Evolutionary conservation across 1,140 invertebrate species (phyloP).

Genomic region (Augochlora pura): DNA sequence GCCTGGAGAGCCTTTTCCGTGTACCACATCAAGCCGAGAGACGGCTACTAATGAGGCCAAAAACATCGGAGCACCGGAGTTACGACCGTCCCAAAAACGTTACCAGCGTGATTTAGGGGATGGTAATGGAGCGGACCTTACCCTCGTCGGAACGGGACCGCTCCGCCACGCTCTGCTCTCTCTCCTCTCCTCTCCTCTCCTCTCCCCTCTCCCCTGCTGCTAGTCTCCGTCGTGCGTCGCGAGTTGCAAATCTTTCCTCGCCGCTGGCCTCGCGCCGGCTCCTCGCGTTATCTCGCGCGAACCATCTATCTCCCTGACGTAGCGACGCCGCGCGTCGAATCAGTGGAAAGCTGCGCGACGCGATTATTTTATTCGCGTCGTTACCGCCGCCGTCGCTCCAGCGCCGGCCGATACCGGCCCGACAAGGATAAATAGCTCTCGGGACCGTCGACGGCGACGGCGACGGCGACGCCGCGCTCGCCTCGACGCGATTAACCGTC

Average conservation of each 20-base stretch:
- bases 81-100: conserved; percentile 77
- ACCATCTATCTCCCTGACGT: no score
- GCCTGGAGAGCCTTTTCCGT: conserved; percentile 59
- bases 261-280: neutral
- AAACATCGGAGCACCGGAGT: conserved; percentile 72
- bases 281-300: neutral
- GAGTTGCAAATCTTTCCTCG: neutral
- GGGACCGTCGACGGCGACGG: neutral
- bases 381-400: neutral
- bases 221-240: no score
- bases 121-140: conserved; percentile 74
- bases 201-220: no score
- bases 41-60: conserved; percentile 78
- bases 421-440: neutral
- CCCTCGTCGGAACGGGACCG: conserved; percentile 47
- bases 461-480: neutral
- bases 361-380: neutral
- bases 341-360: neutral
- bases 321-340: neutral
- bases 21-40: conserved; percentile 66
- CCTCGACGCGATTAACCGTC: conserved; percentile 5
- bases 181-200: no score
- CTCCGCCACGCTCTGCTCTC: no score
- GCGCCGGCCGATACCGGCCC: no score
- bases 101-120: conserved; percentile 75